Base-by-base conservation (phyloP, 1,140 invertebrate species). In the Drosophila nannoptera region DNA sequence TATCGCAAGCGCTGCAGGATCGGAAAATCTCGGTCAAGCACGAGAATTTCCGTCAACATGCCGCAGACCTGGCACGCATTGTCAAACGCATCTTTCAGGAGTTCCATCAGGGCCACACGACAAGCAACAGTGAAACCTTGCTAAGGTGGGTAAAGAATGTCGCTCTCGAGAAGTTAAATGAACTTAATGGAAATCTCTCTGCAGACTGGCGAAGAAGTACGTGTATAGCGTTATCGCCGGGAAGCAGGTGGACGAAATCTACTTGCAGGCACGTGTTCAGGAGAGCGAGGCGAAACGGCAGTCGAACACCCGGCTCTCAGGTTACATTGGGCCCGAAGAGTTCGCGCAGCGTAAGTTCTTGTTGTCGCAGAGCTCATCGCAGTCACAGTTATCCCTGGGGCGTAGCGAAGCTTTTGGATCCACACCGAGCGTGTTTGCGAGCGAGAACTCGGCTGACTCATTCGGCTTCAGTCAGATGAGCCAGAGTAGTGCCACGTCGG, bases 1-100 rank as follows among this genome's bases (percentile, higher is more conserved):
- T 93, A 7, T 92, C 92, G 3, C 91, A 93, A 74, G 92, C 92
- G 5, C 75, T 94, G 54, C 89, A 92, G 73, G 87, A 89, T 31
- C 91, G 91, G 76, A 92, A 92, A 49, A 92, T 94, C 40, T 90
- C 88, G 0, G 90, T 91, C 66, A 90, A 81, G 38, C 92, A 93
- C 87, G 90, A 91, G 8, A 84, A 91, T 60, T 94, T 93, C 78
- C 93, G 93, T 59, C 88, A 92, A 35, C 92, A 91, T 65, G 92
- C 92, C 0, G 87, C 91, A 0, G 89, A 90, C 36, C 81, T 93
- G 55, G 92, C 91, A 3, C 89, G 91, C 42, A 88, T 92, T 55
- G 90, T 90, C 5, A 87, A 89, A 38, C 81, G 87, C 29, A 77
- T 90, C 29, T 90, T 91, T 83, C 60, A 89, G 69, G 73, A 89